These are phyloP conservation scores for Mactra quadrangularis DNA, from an alignment of 1,140 invertebrate genomes.

Conservation along the genomic window DNA sequence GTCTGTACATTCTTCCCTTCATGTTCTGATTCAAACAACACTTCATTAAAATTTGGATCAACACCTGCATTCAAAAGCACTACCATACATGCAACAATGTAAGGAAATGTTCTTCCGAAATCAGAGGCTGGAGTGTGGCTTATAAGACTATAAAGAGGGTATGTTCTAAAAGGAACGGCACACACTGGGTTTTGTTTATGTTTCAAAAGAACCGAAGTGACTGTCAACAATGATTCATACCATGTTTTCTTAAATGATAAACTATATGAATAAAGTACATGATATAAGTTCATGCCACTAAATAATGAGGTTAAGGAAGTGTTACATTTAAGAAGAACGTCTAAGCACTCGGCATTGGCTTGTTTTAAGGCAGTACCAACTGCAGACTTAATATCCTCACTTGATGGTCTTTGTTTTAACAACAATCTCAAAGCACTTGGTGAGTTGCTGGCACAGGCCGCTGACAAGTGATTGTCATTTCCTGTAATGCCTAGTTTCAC, in stretches of 20 bases:
- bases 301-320: conserved; percentile 69
- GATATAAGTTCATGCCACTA: conserved; percentile 79
- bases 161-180: conserved; percentile 73
- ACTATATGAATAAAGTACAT: conserved; percentile 77
- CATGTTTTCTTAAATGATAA: conserved; percentile 70
- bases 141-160: conserved; percentile 76
- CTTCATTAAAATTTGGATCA: conserved; percentile 78
- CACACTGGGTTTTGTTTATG: conserved; percentile 70
- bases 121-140: conserved; percentile 61
- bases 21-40: conserved; percentile 68
- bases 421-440: conserved; percentile 71
- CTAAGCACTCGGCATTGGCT: conserved; percentile 74
- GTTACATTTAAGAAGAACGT: conserved; percentile 69
- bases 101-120: conserved; percentile 68
- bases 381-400: conserved; percentile 70
- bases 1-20: conserved; percentile 64
- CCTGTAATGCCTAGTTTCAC: conserved; percentile 5
- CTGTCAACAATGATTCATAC: conserved; percentile 72
- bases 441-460: conserved; percentile 73
- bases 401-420: conserved; percentile 64
- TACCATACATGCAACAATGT: conserved; percentile 67
- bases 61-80: conserved; percentile 74
- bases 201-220: conserved; percentile 75
- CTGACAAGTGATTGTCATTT: conserved; percentile 49
- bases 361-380: conserved; percentile 70